A percentile compares a stretch with the other conserved stretches of the same genome.
These are phyloP conservation scores for Gymnobelideus leadbeateri DNA, from an alignment of 2,113 vertebrate genomes.

Conservation along the genomic window DNA sequence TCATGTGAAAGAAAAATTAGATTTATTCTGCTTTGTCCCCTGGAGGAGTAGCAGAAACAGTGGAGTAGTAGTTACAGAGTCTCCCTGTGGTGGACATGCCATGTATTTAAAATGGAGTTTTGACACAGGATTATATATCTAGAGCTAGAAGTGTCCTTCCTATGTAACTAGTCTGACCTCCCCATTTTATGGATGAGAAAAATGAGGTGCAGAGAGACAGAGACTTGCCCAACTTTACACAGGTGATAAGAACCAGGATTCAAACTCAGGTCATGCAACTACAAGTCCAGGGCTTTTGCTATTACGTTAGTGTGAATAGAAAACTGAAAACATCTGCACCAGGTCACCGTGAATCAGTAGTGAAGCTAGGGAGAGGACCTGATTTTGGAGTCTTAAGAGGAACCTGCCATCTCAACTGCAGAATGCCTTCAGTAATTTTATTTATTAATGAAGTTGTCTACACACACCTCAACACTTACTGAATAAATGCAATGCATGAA, in stretches of 20 bases:
- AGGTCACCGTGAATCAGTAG: neutral
- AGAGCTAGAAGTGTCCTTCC: neutral
- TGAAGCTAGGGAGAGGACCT: neutral
- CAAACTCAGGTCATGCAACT: neutral
- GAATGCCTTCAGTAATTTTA: neutral
- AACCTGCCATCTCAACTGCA: neutral
- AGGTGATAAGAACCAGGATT: neutral
- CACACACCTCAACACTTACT: neutral
- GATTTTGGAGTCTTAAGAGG: neutral
- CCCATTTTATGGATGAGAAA: neutral
- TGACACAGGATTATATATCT: neutral
- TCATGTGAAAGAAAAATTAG: neutral
- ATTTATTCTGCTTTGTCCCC: neutral
- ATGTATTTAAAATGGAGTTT: neutral
- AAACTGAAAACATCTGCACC: neutral
- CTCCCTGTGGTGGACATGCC: neutral
- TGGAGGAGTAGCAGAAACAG: neutral
- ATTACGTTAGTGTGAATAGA: neutral
- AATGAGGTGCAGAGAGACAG: neutral
- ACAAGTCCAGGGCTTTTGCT: neutral
- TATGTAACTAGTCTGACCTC: neutral
- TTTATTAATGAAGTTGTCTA: neutral
- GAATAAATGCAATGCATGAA: neutral
- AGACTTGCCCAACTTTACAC: neutral
- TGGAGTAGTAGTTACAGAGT: neutral